Evolutionary conservation across 2,797 vertebrate species (phyloP).

Genomic region (Tamandua tetradactyla): DNA sequence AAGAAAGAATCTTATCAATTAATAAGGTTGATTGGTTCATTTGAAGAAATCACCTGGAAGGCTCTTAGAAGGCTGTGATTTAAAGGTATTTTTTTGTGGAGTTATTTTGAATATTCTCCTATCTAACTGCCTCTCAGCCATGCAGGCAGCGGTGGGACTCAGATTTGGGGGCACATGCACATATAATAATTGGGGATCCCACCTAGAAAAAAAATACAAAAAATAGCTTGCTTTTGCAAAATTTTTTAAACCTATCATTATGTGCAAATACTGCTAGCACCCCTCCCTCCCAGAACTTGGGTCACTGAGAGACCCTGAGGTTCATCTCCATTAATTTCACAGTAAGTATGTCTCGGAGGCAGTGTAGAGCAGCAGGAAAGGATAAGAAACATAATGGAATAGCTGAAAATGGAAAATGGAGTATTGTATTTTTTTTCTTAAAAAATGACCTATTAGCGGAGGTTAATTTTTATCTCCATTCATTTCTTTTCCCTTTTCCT

Average conservation of each 20-base stretch:
- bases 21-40: not conserved
- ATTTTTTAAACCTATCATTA: not conserved
- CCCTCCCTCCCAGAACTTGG: not conserved
- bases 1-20: not conserved
- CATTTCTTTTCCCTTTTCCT: not conserved
- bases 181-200: not conserved
- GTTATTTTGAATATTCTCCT: not conserved
- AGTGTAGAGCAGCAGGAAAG: not conserved
- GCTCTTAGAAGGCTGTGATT: not conserved
- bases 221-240: not conserved
- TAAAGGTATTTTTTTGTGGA: constrained; percentile 10
- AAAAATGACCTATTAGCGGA: not conserved
- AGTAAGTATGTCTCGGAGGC: not conserved
- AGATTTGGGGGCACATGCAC: not conserved
- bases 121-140: not conserved
- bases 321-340: not conserved
- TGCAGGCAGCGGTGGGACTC: not conserved
- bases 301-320: not conserved
- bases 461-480: not conserved
- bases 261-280: too few relatives aligned
- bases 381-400: not conserved
- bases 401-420: not conserved
- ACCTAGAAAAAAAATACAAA: not conserved
- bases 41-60: constrained; percentile 29
- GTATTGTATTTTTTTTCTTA: not conserved